A percentile compares a stretch with the other conserved stretches of the same genome.
Conservation (phyloP, 2,113 vertebrate genomes). For the Gobius niger region DNA sequence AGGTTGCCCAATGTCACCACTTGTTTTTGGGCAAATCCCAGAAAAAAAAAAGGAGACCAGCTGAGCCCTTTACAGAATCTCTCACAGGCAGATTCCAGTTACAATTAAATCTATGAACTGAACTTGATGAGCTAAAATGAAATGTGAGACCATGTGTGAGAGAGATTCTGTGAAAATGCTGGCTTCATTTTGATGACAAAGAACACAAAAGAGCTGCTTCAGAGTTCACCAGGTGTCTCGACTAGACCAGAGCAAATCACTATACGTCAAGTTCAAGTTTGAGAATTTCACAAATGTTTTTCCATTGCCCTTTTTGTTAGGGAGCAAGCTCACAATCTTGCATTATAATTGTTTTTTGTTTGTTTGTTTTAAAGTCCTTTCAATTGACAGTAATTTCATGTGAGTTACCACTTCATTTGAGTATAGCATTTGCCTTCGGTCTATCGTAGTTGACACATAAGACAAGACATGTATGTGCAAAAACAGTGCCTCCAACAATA, state of each 20-base stretch:
- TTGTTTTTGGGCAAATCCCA: conserved; percentile 21
- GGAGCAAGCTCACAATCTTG: no score
- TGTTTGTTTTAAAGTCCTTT: no score
- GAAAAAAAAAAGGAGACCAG: conserved; percentile 19
- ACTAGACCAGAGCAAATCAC: conserved; percentile 45
- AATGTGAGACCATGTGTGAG: conserved; percentile 4
- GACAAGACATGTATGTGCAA: conserved; percentile 36
- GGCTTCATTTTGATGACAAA: background rate
- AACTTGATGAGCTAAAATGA: background rate
- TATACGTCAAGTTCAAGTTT: background rate
- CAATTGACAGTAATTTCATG: no score
- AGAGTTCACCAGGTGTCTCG: conserved; percentile 35
- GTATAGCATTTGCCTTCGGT: conserved; percentile 33
- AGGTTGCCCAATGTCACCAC: conserved; percentile 20
- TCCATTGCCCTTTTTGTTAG: no score
- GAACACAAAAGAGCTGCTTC: conserved; percentile 23
- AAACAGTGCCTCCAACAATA: conserved; percentile 1
- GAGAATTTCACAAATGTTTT: no score
- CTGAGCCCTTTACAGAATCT: conserved; percentile 13
- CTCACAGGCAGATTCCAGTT: conserved; percentile 1
- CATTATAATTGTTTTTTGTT: no score
- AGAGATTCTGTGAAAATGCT: conserved; percentile 15
- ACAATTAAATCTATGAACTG: background rate
- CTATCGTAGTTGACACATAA: conserved; percentile 45
- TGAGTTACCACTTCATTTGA: background rate